phyloP scores from a whole-genome alignment of 2,113 vertebrate species.

The Natator depressus region DNA sequence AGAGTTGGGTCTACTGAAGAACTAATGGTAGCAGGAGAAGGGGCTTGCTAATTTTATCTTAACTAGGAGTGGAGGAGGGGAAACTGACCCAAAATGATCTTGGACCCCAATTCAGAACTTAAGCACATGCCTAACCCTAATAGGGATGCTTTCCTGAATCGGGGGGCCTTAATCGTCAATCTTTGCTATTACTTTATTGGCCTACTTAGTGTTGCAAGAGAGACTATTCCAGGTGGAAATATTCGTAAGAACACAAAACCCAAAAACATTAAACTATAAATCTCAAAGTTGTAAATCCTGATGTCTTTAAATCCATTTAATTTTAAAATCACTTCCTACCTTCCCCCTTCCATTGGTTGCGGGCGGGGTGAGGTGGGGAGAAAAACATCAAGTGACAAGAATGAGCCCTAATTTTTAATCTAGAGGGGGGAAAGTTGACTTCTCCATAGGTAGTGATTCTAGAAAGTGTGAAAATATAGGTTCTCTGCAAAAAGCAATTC shows the following conservation, averaged over 20 bases:
- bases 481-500: constrained; percentile 69
- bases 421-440: not conserved
- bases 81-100: not conserved
- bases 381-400: not conserved
- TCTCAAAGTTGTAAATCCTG: not conserved
- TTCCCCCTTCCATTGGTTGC: not conserved
- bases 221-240: not conserved
- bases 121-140: not conserved
- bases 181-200: not conserved
- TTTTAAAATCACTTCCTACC: not conserved
- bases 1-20: not conserved
- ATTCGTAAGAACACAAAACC: not conserved
- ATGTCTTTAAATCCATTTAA: not conserved
- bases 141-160: not conserved
- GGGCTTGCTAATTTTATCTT: not conserved
- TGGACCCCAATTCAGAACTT: not conserved
- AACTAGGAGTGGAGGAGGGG: not conserved
- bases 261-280: not conserved
- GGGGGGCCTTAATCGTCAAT: not conserved
- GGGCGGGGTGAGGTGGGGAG: too few relatives aligned
- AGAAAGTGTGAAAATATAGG: constrained; percentile 44
- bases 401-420: not conserved
- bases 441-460: not conserved
- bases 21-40: not conserved
- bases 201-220: not conserved